These are phyloP conservation scores for Willisornis vidua DNA, from an alignment of 2,113 vertebrate species.

Conservation along the genomic window DNA sequence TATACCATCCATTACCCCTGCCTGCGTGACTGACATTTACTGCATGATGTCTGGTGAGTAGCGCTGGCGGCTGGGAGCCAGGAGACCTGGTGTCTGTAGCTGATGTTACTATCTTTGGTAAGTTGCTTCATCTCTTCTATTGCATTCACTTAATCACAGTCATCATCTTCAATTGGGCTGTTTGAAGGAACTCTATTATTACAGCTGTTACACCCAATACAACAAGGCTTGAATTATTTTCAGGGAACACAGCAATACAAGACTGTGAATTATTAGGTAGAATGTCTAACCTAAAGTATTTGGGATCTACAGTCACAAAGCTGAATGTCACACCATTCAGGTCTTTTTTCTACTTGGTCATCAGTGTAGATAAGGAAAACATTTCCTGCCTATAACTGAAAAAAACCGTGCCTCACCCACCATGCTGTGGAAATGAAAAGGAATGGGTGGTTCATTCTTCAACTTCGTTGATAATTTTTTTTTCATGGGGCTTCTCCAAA, in stretches of 20 bases:
- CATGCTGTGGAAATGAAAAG: neutral
- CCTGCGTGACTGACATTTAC: neutral
- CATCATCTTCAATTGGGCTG: conserved; percentile 46
- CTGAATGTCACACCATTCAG: neutral
- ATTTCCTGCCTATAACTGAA: neutral
- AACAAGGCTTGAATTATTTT: conserved; percentile 36
- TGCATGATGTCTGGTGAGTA: neutral
- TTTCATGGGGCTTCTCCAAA: neutral
- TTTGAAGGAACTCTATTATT: conserved; percentile 44
- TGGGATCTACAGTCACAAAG: neutral
- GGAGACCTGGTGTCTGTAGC: conserved; percentile 21
- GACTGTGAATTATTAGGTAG: conserved; percentile 22
- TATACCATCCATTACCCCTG: neutral
- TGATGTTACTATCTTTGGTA: conserved; percentile 35
- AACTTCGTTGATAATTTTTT: neutral
- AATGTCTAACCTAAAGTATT: neutral
- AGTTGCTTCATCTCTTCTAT: neutral
- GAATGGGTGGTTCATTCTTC: neutral
- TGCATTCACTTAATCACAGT: neutral
- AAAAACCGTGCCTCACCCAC: neutral
- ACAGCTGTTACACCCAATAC: conserved; percentile 30
- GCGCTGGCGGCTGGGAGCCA: neutral
- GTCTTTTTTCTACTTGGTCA: neutral
- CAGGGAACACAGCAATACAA: neutral
- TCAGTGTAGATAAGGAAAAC: neutral